Evolutionary conservation across 2,113 vertebrate genomes (phyloP).

Genomic region (Nycticebus coucang): DNA sequence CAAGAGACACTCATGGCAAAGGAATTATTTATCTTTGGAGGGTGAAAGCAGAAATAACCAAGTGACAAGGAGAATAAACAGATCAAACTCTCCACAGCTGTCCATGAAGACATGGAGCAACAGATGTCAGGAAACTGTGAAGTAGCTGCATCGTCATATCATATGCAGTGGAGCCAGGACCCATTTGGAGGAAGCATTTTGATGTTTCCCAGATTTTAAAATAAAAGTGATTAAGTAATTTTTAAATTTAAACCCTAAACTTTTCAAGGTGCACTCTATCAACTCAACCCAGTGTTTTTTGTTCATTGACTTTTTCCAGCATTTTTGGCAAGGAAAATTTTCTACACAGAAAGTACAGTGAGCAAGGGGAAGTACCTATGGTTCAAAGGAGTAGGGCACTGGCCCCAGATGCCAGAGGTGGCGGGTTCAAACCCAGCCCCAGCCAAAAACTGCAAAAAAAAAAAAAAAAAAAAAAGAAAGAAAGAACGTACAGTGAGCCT

Average conservation of each 20-base stretch:
- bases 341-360: background rate
- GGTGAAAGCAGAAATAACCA: conserved; percentile 59
- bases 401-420: too few relatives aligned
- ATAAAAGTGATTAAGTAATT: conserved; percentile 51
- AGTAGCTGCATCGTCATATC: conserved; percentile 11
- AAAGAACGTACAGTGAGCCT: background rate
- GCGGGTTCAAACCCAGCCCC: too few relatives aligned
- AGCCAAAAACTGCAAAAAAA: too few relatives aligned
- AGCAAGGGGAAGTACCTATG: background rate
- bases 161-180: background rate
- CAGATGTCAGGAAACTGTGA: conserved; percentile 67
- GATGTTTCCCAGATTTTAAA: conserved; percentile 68
- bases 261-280: background rate
- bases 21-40: conserved; percentile 38
- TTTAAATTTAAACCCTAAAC: conserved; percentile 33
- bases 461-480: too few relatives aligned
- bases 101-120: conserved; percentile 52
- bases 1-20: conserved; percentile 22
- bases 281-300: background rate
- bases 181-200: conserved; percentile 10
- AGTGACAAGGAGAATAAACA: conserved; percentile 68
- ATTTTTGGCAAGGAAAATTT: conserved; percentile 1
- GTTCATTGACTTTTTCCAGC: background rate
- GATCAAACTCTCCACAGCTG: conserved; percentile 60
- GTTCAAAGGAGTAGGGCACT: too few relatives aligned